Conservation (phyloP, 1,140 invertebrate species). For the Pseudomyrmex gracilis region DNA sequence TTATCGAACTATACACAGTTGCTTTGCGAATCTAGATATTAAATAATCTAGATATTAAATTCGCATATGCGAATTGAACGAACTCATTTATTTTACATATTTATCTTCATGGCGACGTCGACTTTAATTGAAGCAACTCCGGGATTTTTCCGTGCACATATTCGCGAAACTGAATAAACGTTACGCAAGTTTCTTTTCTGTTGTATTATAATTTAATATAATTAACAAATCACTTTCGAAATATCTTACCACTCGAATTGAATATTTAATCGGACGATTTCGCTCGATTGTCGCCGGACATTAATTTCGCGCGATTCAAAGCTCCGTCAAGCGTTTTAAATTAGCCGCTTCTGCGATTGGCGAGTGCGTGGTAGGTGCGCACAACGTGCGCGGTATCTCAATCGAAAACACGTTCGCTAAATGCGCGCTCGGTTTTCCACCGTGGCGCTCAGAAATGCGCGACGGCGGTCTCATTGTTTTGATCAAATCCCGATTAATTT, state of each 20-base stretch:
- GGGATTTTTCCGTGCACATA: no score
- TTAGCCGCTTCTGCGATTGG: background rate
- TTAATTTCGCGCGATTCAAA: constrained; percentile 13
- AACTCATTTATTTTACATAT: no score
- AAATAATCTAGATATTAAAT: no score
- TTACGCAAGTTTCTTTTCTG: no score
- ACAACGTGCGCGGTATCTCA: constrained; percentile 27
- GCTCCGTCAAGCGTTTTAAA: background rate
- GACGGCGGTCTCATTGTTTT: constrained; percentile 38
- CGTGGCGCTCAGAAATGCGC: constrained; percentile 29
- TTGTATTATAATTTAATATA: no score
- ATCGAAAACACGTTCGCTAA: constrained; percentile 34
- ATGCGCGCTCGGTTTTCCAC: constrained; percentile 35
- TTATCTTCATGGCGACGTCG: no score
- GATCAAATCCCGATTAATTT: constrained; percentile 65
- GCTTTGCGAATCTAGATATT: no score
- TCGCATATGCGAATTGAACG: no score
- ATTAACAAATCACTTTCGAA: no score
- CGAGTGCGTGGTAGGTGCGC: background rate
- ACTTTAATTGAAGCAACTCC: no score
- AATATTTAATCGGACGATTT: background rate
- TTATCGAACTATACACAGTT: no score
- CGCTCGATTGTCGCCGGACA: background rate
- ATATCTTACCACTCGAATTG: constrained; percentile 5
- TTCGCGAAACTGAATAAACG: no score